phyloP scores from a whole-genome alignment of 2,888 invertebrate genomes.

The Gastrophysa polygoni region DNA sequence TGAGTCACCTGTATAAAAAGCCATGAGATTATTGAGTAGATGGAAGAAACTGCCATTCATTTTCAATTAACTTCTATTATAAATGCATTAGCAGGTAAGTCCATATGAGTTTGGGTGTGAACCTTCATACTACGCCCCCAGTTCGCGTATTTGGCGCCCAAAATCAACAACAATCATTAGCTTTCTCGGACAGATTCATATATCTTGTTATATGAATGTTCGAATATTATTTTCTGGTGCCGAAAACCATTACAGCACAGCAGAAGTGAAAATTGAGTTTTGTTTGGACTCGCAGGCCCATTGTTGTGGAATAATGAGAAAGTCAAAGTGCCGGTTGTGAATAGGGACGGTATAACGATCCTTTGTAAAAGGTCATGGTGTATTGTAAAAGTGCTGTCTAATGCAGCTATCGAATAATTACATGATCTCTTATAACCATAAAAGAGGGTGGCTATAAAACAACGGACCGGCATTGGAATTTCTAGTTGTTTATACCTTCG shows the following conservation, averaged over 20 bases:
- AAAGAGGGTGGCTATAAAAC: conserved; percentile 19
- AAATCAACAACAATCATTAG: not conserved
- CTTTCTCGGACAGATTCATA: not conserved
- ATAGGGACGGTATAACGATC: conserved; percentile 40
- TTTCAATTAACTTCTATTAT: too few species aligned
- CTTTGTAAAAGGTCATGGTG: conserved; percentile 42
- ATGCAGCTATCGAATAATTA: conserved; percentile 43
- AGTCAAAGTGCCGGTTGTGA: conserved; percentile 38
- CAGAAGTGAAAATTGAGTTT: conserved; percentile 14
- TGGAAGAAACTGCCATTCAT: too few species aligned
- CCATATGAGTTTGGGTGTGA: too few species aligned
- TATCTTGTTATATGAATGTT: not conserved
- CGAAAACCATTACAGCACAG: conserved; percentile 3
- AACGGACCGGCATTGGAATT: conserved; percentile 10
- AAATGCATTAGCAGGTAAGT: too few species aligned
- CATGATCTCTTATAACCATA: conserved; percentile 37
- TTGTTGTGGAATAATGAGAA: conserved; percentile 25
- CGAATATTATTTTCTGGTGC: conserved; percentile 5
- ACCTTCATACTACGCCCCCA: too few species aligned
- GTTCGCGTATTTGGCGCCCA: not conserved
- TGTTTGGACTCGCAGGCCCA: conserved; percentile 19
- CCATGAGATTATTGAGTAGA: too few species aligned
- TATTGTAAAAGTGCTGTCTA: conserved; percentile 45
- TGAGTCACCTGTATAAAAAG: too few species aligned
- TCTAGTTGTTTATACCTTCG: too few species aligned